Evolutionary conservation across 2,888 invertebrate genomes (phyloP), one percentile per base, ranked within the genome.

Genomic region (Philaethria dido): DNA sequence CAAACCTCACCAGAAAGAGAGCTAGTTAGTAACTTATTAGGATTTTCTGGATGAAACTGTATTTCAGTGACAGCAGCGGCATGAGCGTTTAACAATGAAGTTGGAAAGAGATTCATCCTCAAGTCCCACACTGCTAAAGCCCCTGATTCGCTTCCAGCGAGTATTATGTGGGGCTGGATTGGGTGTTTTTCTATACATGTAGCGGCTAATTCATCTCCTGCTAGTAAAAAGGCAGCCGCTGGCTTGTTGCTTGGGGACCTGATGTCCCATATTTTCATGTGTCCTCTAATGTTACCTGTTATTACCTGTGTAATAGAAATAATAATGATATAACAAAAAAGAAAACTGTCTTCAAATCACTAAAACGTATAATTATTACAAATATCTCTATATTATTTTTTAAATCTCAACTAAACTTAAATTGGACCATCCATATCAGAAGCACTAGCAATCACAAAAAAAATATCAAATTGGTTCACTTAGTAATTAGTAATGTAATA

Each of bases 61-160:
- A 98, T 95, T 87, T 98, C 98, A n/a, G 95, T 95, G 18, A 98
- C 96, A 72, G 95, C 93, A 59, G 95, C 94, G 1, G 94, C 89
- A 81, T 97, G 96, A 55, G 97, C 98, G 66, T 95, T 96, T 1
- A 98, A 89, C 72, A 97, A 93, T 0, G 97, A 96, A 13, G 97
- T 95, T 0, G 98, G 98, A 80, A 95, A 97, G 3, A 95, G 95
- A 67, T 97, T 96, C 77, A 97, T 95, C 25, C 98, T 93, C 72
- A 98, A 88, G 86, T 98, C 98, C 98, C 98, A 98, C 1, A 98
- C 95, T 0, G 97, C 97, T 33, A 98, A 86, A 0, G 96, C 94
- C 0, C 98, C 98, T 72, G 97, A 97, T 78, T 97, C 97, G 69
- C 96, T 96, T 36, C 98, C 98, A 1, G 97, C 97, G 0, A 98